Evolutionary conservation across 2,113 vertebrate genomes (phyloP).

Genomic region (Bufo gargarizans): DNA sequence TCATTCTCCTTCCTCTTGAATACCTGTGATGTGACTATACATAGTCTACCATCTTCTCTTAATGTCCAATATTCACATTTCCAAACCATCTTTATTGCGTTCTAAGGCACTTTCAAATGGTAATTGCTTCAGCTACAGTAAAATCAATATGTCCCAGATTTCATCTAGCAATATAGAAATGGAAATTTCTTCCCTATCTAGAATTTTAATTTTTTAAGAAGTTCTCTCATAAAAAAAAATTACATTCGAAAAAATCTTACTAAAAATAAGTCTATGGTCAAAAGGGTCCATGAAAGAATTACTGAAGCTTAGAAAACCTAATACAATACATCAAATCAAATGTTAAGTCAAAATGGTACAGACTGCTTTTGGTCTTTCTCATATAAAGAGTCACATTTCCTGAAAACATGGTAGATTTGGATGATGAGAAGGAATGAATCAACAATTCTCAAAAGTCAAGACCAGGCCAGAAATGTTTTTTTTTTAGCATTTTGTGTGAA

Average conservation of each 20-base stretch:
- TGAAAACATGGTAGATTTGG: conserved; percentile 18
- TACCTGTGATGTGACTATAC: not conserved
- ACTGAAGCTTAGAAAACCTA: not conserved
- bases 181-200: conserved; percentile 9
- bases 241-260: not conserved
- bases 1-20: not conserved
- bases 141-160: conserved; percentile 43
- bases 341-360: not conserved
- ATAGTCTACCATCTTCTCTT: not conserved
- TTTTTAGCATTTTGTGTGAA: not conserved
- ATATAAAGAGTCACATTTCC: conserved; percentile 39
- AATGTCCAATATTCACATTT: not conserved
- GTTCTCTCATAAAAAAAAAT: conserved; percentile 5
- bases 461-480: not conserved
- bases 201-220: not conserved
- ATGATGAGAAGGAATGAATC: conserved; percentile 29
- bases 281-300: not conserved
- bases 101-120: conserved; percentile 48
- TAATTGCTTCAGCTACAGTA: conserved; percentile 22
- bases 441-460: not conserved
- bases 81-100: conserved; percentile 7
- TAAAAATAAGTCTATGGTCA: not conserved
- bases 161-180: conserved; percentile 39
- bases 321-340: conserved; percentile 20
- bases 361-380: conserved; percentile 17